A percentile compares a stretch with the other conserved stretches of the same genome.
phyloP scores from a whole-genome alignment of 37 sponge, comb jelly and placozoan species.

The Oopsacas minuta region DNA sequence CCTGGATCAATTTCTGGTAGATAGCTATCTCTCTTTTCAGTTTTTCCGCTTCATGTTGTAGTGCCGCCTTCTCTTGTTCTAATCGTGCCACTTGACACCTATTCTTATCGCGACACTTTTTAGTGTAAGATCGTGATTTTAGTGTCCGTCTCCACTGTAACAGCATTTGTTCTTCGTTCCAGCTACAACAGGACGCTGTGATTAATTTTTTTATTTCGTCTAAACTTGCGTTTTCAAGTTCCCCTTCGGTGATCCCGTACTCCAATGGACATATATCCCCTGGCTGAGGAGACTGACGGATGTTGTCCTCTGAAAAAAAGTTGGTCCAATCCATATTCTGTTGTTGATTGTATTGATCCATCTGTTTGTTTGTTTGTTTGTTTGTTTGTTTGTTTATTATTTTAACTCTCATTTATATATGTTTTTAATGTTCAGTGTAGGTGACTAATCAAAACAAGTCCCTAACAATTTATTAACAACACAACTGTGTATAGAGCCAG shows the following conservation, averaged over 20 bases:
- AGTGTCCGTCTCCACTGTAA: conserved; percentile 15
- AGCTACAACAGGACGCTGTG: neutral
- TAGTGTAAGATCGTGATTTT: neutral
- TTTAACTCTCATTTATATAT: too few relatives aligned
- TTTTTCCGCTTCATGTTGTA: neutral
- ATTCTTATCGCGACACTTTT: conserved; percentile 3
- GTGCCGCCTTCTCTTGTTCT: neutral
- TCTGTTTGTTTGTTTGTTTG: too few relatives aligned
- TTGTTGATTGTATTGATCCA: too few relatives aligned
- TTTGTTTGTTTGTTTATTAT: too few relatives aligned
- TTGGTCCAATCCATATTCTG: too few relatives aligned
- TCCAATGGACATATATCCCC: neutral
- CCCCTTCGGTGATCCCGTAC: neutral
- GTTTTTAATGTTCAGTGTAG: too few relatives aligned
- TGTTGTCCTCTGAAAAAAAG: too few relatives aligned
- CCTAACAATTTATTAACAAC: too few relatives aligned
- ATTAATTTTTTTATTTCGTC: neutral
- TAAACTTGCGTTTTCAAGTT: neutral
- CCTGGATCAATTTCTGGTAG: neutral
- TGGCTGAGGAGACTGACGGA: neutral
- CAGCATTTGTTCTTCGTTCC: neutral
- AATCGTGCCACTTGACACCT: neutral
- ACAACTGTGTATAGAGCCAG: too few relatives aligned
- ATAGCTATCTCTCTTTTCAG: neutral
- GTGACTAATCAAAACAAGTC: too few relatives aligned